A percentile compares a stretch with the other conserved stretches of the same genome.
phyloP scores from a whole-genome alignment of 2,888 invertebrate genomes.

The Lochmaea crataegi region DNA sequence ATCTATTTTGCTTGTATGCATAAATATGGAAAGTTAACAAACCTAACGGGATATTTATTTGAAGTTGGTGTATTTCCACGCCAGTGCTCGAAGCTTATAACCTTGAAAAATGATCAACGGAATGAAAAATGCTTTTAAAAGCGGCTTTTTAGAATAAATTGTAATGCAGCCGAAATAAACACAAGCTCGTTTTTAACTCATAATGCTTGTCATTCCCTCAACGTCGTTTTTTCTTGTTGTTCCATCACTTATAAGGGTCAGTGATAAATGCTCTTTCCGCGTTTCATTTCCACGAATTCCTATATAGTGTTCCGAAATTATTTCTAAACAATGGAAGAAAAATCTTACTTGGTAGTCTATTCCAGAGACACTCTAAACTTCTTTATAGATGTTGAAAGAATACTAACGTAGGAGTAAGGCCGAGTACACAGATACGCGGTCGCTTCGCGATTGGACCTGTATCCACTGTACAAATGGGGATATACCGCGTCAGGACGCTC shows the following conservation, averaged over 20 bases:
- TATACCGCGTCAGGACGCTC: no score
- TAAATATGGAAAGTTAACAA: not conserved
- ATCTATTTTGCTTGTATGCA: not conserved
- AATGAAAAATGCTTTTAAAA: conserved; percentile 10
- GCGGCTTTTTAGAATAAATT: conserved; percentile 22
- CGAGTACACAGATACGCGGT: no score
- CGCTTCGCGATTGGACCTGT: no score
- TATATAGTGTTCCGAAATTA: no score
- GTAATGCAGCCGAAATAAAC: conserved; percentile 27
- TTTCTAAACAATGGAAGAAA: no score
- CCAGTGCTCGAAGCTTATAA: not conserved
- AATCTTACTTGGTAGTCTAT: no score
- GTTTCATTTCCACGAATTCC: no score
- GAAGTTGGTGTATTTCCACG: conserved; percentile 1
- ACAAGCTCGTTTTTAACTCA: conserved; percentile 20
- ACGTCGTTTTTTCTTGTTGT: conserved; percentile 19
- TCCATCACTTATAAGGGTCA: conserved; percentile 9
- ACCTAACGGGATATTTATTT: not conserved
- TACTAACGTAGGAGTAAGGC: no score
- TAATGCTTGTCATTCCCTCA: conserved; percentile 18
- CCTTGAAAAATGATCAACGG: conserved; percentile 15
- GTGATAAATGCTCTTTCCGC: not conserved
- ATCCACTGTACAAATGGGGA: no score
- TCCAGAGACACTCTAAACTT: no score
- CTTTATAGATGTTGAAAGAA: no score